Evolutionary conservation across 2,797 vertebrate genomes (phyloP).

Genomic region (Ptychadena robeensis): DNA sequence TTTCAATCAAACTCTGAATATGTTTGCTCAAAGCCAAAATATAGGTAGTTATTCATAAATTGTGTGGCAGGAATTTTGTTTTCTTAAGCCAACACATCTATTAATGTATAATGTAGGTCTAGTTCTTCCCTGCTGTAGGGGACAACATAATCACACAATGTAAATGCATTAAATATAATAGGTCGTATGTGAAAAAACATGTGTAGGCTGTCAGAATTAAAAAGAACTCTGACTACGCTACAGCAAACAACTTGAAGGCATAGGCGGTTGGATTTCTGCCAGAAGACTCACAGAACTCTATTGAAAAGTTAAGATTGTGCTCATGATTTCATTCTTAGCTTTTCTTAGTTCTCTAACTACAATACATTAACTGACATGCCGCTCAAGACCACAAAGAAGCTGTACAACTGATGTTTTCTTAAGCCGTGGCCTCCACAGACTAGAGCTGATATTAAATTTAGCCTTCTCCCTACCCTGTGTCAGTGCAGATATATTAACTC

Average conservation of each 20-base stretch:
- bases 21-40: too few relatives aligned
- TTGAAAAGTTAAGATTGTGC: not conserved
- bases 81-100: not conserved
- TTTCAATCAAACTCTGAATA: too few relatives aligned
- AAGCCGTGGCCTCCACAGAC: conserved; percentile 43
- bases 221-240: not conserved
- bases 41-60: too few relatives aligned
- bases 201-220: conserved; percentile 19
- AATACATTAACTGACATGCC: not conserved
- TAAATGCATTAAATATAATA: conserved; percentile 27
- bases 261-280: conserved; percentile 3
- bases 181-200: conserved; percentile 16
- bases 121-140: conserved; percentile 5
- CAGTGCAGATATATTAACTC: not conserved
- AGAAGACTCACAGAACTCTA: not conserved
- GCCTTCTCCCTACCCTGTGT: conserved; percentile 6
- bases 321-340: not conserved
- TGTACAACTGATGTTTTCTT: conserved; percentile 42
- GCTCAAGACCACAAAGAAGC: not conserved
- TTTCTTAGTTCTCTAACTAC: not conserved
- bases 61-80: not conserved
- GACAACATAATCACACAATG: conserved; percentile 6
- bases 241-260: conserved; percentile 21
- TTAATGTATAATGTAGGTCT: not conserved
- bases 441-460: not conserved